Conservation (phyloP, 2,113 vertebrate genomes). For the Toxostoma redivivum region DNA sequence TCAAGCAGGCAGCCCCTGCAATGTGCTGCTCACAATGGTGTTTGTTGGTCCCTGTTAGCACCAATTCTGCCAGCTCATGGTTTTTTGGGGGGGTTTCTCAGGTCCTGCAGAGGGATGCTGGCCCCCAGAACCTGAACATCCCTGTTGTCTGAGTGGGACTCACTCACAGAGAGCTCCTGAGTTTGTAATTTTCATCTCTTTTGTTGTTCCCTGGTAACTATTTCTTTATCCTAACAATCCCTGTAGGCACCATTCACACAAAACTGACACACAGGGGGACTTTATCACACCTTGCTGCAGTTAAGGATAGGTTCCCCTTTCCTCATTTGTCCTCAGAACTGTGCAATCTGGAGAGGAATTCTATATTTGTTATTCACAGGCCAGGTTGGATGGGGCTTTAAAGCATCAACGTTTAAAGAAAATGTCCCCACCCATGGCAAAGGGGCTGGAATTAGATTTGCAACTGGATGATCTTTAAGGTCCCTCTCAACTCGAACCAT, state of each 20-base stretch:
- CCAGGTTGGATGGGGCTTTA: neutral
- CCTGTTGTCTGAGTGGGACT: neutral
- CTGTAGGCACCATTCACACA: neutral
- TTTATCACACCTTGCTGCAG: neutral
- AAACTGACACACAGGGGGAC: neutral
- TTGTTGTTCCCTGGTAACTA: neutral
- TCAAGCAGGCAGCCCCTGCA: neutral
- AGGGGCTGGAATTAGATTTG: neutral
- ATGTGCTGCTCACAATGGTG: fast-evolving
- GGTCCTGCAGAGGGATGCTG: neutral
- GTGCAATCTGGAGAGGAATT: neutral
- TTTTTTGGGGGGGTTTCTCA: neutral
- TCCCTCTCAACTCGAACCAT: neutral
- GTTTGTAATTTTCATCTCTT: neutral
- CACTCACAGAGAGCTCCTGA: neutral
- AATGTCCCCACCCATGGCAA: neutral
- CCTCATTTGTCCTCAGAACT: neutral
- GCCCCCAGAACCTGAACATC: neutral
- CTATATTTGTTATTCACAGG: neutral
- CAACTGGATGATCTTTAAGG: neutral
- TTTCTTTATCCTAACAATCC: neutral
- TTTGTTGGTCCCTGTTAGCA: neutral
- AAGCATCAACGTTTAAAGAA: neutral
- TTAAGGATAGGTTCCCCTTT: neutral
- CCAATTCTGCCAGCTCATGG: neutral